Evolutionary conservation across 2,888 invertebrate species (phyloP).

Genomic region (Pachliopta kotzebuea): DNA sequence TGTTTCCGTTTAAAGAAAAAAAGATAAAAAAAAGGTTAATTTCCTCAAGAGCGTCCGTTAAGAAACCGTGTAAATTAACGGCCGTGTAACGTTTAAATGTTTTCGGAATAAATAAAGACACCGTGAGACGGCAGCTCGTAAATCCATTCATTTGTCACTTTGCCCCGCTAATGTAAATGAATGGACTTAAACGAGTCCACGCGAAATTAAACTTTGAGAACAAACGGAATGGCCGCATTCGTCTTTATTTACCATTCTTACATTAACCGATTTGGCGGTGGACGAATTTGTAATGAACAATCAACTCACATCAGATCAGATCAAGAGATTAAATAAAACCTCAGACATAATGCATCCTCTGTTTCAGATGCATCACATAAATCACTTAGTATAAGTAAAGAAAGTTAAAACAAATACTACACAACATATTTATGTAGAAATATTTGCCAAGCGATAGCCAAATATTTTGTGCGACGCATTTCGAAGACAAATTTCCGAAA

Average conservation of each 20-base stretch:
- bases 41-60: slow-evolving; percentile 2
- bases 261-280: slow-evolving; percentile 13
- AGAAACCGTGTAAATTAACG: slow-evolving; percentile 1
- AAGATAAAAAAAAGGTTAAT: not conserved
- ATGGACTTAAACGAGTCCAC: slow-evolving; percentile 55
- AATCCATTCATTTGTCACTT: slow-evolving; percentile 62
- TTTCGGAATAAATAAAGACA: slow-evolving; percentile 17
- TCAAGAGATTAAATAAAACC: no score
- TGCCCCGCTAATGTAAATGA: slow-evolving; percentile 63
- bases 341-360: no score
- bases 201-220: slow-evolving; percentile 69
- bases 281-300: not conserved
- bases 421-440: no score
- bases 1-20: no score
- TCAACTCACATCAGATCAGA: not conserved
- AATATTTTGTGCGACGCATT: no score
- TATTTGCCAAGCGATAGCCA: no score
- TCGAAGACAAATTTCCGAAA: no score
- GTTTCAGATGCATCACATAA: no score
- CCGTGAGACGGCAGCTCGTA: slow-evolving; percentile 48
- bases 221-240: slow-evolving; percentile 71
- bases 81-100: slow-evolving; percentile 4
- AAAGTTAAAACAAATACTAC: no score
- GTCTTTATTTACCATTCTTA: slow-evolving; percentile 66
- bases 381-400: no score